These are phyloP conservation scores for Tenthredo scrophulariae DNA, from an alignment of 2,888 invertebrate species.

Conservation along the genomic window DNA sequence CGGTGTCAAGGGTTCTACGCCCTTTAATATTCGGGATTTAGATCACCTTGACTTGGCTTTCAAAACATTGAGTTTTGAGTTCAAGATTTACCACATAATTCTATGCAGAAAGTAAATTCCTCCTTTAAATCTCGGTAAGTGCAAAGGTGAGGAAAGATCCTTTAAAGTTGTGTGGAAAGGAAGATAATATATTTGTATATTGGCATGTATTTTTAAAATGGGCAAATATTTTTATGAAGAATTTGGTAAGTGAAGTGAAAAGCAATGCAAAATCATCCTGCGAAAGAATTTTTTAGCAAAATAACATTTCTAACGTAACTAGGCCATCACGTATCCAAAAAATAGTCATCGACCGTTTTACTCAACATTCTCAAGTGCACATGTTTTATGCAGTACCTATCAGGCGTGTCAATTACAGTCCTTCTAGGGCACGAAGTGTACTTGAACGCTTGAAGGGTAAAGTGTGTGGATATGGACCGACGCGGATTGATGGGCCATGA, in stretches of 20 bases:
- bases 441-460: neutral
- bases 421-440: constrained; percentile 10
- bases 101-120: constrained; percentile 1
- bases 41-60: neutral
- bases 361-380: neutral
- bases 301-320: neutral
- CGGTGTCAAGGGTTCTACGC: neutral
- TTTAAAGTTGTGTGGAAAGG: neutral
- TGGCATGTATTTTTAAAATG: neutral
- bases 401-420: neutral
- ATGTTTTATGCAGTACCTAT: neutral
- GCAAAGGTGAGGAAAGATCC: neutral
- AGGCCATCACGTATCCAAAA: neutral
- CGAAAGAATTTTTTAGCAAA: neutral
- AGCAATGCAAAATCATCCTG: neutral
- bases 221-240: neutral
- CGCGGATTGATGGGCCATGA: too few relatives aligned
- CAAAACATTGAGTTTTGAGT: neutral
- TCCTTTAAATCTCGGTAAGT: neutral
- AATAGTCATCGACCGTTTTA: neutral
- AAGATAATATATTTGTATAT: neutral
- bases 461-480: too few relatives aligned
- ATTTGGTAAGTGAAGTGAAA: neutral
- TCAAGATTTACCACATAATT: neutral
- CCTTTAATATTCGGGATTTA: neutral